phyloP scores from a whole-genome alignment of 2,888 invertebrate genomes.

The Dugesia japonica region DNA sequence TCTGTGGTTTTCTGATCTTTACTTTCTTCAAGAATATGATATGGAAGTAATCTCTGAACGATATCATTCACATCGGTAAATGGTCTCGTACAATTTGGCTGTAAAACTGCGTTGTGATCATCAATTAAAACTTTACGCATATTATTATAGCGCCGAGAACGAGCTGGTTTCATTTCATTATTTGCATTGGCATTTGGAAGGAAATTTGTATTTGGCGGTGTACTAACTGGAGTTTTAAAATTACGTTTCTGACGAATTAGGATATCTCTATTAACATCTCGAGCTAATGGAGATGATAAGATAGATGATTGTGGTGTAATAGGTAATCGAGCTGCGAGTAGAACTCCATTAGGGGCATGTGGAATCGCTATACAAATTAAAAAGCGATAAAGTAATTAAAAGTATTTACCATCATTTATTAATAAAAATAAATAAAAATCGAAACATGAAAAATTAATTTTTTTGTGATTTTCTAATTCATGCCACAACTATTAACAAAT shows the following conservation, averaged over 20 bases:
- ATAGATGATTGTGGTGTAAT: background rate
- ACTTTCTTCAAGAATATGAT: slow-evolving; percentile 24
- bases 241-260: slow-evolving; percentile 5
- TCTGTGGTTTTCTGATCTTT: slow-evolving; percentile 1
- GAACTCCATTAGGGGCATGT: background rate
- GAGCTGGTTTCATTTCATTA: slow-evolving; percentile 9
- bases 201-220: background rate
- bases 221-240: background rate
- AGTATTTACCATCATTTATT: too few species aligned
- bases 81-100: slow-evolving; percentile 9
- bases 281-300: background rate
- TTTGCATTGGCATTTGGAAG: background rate
- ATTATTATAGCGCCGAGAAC: slow-evolving; percentile 2
- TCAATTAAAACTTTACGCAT: background rate
- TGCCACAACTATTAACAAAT: too few species aligned
- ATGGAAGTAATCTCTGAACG: slow-evolving; percentile 21
- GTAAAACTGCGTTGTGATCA: background rate
- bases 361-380: background rate
- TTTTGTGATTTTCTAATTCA: too few species aligned
- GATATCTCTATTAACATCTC: background rate
- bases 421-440: too few species aligned
- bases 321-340: background rate
- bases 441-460: too few species aligned
- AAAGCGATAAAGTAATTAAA: too few species aligned
- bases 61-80: background rate